Evolutionary conservation across 2,888 invertebrate genomes (phyloP).

Genomic region (Tridacna crocea): DNA sequence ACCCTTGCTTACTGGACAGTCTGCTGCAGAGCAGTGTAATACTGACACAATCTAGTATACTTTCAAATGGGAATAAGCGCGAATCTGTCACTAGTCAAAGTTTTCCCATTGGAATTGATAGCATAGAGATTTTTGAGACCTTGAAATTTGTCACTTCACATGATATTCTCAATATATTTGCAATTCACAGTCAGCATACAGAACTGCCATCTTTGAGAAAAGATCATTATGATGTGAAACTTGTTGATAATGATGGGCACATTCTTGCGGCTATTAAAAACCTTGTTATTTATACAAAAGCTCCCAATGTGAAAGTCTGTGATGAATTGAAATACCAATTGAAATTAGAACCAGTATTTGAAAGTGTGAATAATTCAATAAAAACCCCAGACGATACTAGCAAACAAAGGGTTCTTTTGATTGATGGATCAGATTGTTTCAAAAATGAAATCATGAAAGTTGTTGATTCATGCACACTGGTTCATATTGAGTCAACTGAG

Average conservation of each 20-base stretch:
- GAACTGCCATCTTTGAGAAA: not conserved
- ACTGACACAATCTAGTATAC: not conserved
- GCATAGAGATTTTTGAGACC: not conserved
- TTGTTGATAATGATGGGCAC: not conserved
- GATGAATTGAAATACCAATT: slow-evolving; percentile 8
- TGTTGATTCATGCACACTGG: not conserved
- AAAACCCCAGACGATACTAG: not conserved
- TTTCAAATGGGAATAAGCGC: no score
- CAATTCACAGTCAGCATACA: not conserved
- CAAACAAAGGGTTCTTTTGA: not conserved
- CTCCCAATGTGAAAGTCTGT: not conserved
- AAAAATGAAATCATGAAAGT: not conserved
- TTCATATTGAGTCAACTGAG: not conserved
- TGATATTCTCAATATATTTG: not conserved
- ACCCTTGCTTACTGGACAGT: slow-evolving; percentile 31
- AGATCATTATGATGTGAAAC: not conserved
- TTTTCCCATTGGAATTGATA: slow-evolving; percentile 13
- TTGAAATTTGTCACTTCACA: not conserved
- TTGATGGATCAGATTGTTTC: not conserved
- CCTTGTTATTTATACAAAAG: not conserved
- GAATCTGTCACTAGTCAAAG: not conserved
- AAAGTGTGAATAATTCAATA: no score
- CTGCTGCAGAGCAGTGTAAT: slow-evolving; percentile 16
- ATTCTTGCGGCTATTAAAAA: slow-evolving; percentile 13
- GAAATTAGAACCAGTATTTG: not conserved